Conservation (phyloP, 2,888 invertebrate genomes). For the Merodon equestris region DNA sequence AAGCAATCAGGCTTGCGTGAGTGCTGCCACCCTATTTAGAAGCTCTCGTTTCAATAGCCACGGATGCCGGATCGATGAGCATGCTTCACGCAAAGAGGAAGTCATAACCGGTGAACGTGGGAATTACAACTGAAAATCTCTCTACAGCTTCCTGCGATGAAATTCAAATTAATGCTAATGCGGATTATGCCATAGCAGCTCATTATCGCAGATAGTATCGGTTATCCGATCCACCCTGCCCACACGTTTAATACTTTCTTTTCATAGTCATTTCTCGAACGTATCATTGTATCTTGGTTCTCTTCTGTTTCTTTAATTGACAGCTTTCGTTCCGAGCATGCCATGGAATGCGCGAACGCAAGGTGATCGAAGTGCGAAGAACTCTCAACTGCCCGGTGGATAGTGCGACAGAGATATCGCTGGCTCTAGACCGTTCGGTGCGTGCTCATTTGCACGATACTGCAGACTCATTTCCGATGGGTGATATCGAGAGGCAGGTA, state of each 20-base stretch:
- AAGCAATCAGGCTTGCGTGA: slow-evolving; percentile 6
- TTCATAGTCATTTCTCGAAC: not conserved
- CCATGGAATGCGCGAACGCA: slow-evolving; percentile 85
- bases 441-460: slow-evolving; percentile 84
- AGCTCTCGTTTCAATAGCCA: not conserved
- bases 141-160: slow-evolving; percentile 4
- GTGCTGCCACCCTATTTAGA: not conserved
- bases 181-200: not conserved
- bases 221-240: not conserved
- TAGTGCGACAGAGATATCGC: slow-evolving; percentile 78
- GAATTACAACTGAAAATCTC: slow-evolving; percentile 14
- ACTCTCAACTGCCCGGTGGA: slow-evolving; percentile 80
- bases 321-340: slow-evolving; percentile 88
- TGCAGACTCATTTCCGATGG: slow-evolving; percentile 85
- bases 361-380: slow-evolving; percentile 86
- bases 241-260: not conserved
- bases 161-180: slow-evolving; percentile 21
- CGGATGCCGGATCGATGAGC: not conserved
- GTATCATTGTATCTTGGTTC: not conserved
- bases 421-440: slow-evolving; percentile 82
- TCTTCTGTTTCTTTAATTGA: slow-evolving; percentile 55
- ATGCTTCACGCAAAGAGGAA: slow-evolving; percentile 3
- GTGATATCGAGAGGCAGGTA: slow-evolving; percentile 84
- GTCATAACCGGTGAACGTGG: not conserved
- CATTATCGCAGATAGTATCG: slow-evolving; percentile 17